Evolutionary conservation across 2,797 vertebrate genomes (phyloP).

Genomic region (Oreochromis mossambicus): DNA sequence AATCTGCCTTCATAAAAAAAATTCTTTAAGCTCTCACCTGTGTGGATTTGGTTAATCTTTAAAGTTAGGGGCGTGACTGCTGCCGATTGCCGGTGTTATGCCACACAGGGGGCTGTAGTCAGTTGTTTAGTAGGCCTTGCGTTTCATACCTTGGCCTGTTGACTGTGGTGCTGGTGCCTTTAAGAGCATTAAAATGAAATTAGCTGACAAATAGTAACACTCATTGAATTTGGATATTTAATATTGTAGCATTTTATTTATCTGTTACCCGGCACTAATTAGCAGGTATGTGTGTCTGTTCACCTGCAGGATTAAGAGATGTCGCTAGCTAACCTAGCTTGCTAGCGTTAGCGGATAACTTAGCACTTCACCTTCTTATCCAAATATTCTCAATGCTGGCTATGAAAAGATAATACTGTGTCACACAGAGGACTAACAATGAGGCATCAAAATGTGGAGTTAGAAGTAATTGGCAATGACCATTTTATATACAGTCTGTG

Average conservation of each 20-base stretch:
- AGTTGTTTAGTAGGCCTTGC: not conserved
- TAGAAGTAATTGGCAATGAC: rapidly evolving
- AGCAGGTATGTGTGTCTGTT: rapidly evolving
- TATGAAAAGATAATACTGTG: not conserved
- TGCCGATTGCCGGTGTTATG: not conserved
- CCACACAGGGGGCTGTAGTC: not conserved
- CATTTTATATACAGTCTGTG: not conserved
- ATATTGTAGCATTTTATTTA: not conserved
- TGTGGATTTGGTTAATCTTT: not conserved
- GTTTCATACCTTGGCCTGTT: not conserved
- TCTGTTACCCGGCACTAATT: rapidly evolving
- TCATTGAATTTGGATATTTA: rapidly evolving
- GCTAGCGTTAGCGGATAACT: not conserved
- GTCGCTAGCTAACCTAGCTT: not conserved
- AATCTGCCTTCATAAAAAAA: not conserved
- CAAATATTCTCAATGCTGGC: not conserved
- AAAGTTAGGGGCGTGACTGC: not conserved
- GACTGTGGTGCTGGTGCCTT: not conserved
- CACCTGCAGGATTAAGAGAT: rapidly evolving
- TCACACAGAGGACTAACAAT: not conserved
- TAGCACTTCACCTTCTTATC: not conserved
- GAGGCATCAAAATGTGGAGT: not conserved
- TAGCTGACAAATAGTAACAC: not conserved
- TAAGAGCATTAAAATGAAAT: not conserved
- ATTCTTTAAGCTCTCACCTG: rapidly evolving